phyloP scores from a whole-genome alignment of 1,140 invertebrate genomes.

The Meloidogyne chitwoodi region DNA sequence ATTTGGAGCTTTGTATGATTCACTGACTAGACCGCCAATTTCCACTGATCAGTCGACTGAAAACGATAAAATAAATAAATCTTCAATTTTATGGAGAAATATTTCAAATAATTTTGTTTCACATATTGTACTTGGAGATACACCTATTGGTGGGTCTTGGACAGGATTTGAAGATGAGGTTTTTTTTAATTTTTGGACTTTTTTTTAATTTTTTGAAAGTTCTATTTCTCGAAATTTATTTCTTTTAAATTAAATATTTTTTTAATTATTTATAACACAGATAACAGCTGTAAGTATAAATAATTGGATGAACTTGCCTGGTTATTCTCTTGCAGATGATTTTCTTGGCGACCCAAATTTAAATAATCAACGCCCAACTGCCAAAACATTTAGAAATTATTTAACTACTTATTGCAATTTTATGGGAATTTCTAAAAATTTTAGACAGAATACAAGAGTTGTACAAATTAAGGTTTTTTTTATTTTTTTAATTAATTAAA shows the following conservation, averaged over 20 bases:
- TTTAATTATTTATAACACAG: slow-evolving; percentile 15
- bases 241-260: slow-evolving; percentile 10
- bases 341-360: slow-evolving; percentile 33
- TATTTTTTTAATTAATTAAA: not conserved
- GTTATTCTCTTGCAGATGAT: slow-evolving; percentile 42
- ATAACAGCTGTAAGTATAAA: slow-evolving; percentile 49
- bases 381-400: slow-evolving; percentile 41
- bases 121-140: slow-evolving; percentile 53
- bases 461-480: slow-evolving; percentile 35
- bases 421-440: slow-evolving; percentile 36
- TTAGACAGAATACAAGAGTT: slow-evolving; percentile 29
- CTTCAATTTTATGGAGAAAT: slow-evolving; percentile 15
- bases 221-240: not conserved
- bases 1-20: slow-evolving; percentile 5
- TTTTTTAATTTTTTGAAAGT: no score
- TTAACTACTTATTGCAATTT: slow-evolving; percentile 38
- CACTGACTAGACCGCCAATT: not conserved
- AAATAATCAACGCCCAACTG: slow-evolving; percentile 28
- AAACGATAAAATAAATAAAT: not conserved
- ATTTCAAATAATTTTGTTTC: slow-evolving; percentile 23
- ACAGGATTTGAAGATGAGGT: slow-evolving; percentile 54
- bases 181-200: not conserved
- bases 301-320: slow-evolving; percentile 55
- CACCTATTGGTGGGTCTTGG: slow-evolving; percentile 52
- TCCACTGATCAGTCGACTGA: not conserved